Evolutionary conservation across 2,113 vertebrate species (phyloP), one percentile per base, ranked within the genome.

Genomic region (Hemibagrus wyckioides): DNA sequence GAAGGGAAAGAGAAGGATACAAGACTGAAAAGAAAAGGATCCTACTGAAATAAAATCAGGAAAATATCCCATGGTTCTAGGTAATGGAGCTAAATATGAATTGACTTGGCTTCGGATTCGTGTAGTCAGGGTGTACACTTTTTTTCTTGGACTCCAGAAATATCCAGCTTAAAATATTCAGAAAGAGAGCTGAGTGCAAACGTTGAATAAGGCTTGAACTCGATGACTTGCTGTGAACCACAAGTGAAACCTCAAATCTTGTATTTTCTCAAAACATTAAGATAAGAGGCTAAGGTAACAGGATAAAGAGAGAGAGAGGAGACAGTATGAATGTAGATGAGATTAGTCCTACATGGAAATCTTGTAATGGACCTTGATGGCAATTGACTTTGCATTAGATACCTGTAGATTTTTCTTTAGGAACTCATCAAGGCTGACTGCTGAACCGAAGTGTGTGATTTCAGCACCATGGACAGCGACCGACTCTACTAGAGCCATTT

Each of bases 381-480:
- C 39, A 71, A 71, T 23, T 10, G 36, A 41, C 28, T 77, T 77
- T 50, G 11, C 19, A 23, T 44, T 21, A 50, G 4, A 50, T 77
- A 30, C 14, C 25, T 77, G 41, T n/a, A 50, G 25, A 77, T 77
- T 77, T n/a, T 52, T 8, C 36, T 11, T 50, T 50, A 21, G 3
- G 76, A 79, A 21, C 15, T 13, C 3, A 30, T 83, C 23, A 82
- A 17, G 25, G 28, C 11, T 59, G 30, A 59, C 39, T 33, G 28
- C 11, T 59, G 30, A 59, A 59, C 54, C 59, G 21, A 52, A 30
- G 79, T 39, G n/a, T 30, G 48, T n/a, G 48, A 33, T 84, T 73
- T 84, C 65, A 84, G 65, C 30, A 84, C 83, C 67, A 6, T 57
- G 83, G 83, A 84, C 48, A 84, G 83, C 39, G 30, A 25, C 82